Evolutionary conservation across 2,797 vertebrate genomes (phyloP).

Genomic region (Peromyscus eremicus): DNA sequence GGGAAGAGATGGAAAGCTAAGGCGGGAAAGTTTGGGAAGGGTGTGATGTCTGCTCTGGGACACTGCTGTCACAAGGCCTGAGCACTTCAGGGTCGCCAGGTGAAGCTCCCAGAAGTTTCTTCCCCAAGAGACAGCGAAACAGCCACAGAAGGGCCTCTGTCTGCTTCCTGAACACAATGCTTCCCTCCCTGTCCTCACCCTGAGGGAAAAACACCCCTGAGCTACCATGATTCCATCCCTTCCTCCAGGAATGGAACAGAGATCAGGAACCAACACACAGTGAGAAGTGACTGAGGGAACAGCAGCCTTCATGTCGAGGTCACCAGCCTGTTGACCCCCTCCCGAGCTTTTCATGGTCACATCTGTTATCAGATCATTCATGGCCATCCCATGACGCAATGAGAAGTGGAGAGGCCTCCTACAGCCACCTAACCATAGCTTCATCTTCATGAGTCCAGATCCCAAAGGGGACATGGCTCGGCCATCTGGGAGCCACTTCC

Average conservation of each 20-base stretch:
- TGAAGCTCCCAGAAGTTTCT: conserved; percentile 35
- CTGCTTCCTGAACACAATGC: background rate
- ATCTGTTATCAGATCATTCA: background rate
- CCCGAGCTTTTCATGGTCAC: background rate
- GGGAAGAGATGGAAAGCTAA: background rate
- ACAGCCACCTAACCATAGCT: background rate
- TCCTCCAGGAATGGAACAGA: conserved; percentile 17
- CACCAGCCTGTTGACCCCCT: background rate
- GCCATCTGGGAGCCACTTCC: background rate
- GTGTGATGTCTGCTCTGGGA: background rate
- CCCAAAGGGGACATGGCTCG: background rate
- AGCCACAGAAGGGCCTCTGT: background rate
- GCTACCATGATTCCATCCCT: background rate
- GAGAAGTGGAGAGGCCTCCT: background rate
- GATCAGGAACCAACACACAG: background rate
- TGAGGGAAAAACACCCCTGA: conserved; percentile 5
- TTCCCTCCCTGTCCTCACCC: background rate
- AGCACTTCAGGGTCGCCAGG: conserved; percentile 56
- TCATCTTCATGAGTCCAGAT: background rate
- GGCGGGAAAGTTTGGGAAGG: background rate
- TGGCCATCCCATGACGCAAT: background rate
- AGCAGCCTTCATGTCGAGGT: background rate
- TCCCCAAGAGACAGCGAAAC: conserved; percentile 43
- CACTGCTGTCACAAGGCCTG: background rate
- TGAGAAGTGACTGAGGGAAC: background rate